These are phyloP conservation scores for Drosophila nigricruria DNA, from an alignment of 2,888 invertebrate species.

Conservation along the genomic window DNA sequence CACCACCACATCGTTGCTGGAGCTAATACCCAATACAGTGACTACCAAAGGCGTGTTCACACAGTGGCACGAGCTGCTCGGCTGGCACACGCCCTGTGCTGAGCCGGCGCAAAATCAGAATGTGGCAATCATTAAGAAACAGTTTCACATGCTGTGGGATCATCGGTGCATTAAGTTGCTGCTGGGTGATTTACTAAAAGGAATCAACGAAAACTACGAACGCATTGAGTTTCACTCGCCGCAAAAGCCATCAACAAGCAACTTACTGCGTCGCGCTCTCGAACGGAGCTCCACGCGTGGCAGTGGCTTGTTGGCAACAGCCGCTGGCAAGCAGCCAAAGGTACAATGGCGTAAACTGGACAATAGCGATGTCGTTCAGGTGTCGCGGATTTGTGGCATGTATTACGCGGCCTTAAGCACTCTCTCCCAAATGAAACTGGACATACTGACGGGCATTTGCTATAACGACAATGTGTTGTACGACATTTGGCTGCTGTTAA, in stretches of 20 bases:
- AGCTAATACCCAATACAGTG: constrained; percentile 96
- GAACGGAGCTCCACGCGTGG: constrained; percentile 87
- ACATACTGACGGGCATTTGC: constrained; percentile 97
- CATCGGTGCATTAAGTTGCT: constrained; percentile 87
- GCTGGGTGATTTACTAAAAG: constrained; percentile 86
- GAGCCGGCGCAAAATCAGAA: constrained; percentile 85
- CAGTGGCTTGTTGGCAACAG: constrained; percentile 86
- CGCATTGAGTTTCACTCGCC: constrained; percentile 84
- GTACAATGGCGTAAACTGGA: constrained; percentile 89
- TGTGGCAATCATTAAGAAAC: constrained; percentile 85
- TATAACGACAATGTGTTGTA: constrained; percentile 96
- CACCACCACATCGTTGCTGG: constrained; percentile 93
- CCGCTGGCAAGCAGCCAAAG: constrained; percentile 84
- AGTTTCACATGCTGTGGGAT: constrained; percentile 87
- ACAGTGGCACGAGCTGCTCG: constrained; percentile 99
- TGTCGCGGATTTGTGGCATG: constrained; percentile 95
- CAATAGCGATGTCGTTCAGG: constrained; percentile 92
- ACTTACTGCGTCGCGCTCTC: constrained; percentile 87
- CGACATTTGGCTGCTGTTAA: constrained; percentile 95
- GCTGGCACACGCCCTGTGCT: constrained; percentile 94
- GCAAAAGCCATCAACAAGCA: constrained; percentile 84
- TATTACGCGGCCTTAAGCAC: constrained; percentile 96
- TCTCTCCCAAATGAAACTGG: constrained; percentile 94
- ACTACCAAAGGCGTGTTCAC: constrained; percentile 96
- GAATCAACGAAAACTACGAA: constrained; percentile 83